phyloP scores from a whole-genome alignment of 1,140 invertebrate genomes.

The Doryteuthis pealeii region DNA sequence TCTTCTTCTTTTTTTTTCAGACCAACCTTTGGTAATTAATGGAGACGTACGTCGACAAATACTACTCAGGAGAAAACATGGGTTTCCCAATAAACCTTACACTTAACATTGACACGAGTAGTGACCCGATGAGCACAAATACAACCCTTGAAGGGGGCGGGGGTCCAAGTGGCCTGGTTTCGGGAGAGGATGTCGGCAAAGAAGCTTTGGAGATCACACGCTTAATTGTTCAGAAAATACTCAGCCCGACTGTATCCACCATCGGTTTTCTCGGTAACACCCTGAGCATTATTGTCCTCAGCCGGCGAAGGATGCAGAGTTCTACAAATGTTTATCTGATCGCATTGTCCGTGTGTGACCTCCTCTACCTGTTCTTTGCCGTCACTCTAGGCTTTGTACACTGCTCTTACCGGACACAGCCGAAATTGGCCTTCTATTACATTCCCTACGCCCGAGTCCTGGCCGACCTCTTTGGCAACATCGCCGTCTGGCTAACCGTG shows the following conservation, averaged over 20 bases:
- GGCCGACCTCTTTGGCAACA: conserved; percentile 70
- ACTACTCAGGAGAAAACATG: not conserved
- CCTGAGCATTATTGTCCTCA: conserved; percentile 61
- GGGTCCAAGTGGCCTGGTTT: no score
- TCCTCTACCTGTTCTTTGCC: conserved; percentile 70
- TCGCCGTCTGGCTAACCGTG: conserved; percentile 75
- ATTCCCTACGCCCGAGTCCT: conserved; percentile 66
- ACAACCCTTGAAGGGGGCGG: not conserved
- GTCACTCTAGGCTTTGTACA: conserved; percentile 39
- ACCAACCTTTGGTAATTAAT: not conserved
- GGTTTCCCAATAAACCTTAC: not conserved
- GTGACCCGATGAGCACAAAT: not conserved
- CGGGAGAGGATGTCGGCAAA: not conserved
- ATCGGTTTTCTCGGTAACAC: conserved; percentile 45
- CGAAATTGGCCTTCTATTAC: conserved; percentile 47
- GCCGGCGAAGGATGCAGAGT: conserved; percentile 72
- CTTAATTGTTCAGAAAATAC: conserved; percentile 40
- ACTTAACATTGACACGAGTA: not conserved
- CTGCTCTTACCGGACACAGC: conserved; percentile 32
- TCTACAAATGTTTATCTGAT: conserved; percentile 76
- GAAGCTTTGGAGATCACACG: conserved; percentile 27
- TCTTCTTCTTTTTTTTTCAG: not conserved
- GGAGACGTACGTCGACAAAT: not conserved
- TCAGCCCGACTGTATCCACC: conserved; percentile 34
- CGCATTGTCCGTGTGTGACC: conserved; percentile 73